Evolutionary conservation across 1,140 invertebrate species (phyloP), one percentile per base, ranked within the genome.

Genomic region (Vollenhovia emeryi): DNA sequence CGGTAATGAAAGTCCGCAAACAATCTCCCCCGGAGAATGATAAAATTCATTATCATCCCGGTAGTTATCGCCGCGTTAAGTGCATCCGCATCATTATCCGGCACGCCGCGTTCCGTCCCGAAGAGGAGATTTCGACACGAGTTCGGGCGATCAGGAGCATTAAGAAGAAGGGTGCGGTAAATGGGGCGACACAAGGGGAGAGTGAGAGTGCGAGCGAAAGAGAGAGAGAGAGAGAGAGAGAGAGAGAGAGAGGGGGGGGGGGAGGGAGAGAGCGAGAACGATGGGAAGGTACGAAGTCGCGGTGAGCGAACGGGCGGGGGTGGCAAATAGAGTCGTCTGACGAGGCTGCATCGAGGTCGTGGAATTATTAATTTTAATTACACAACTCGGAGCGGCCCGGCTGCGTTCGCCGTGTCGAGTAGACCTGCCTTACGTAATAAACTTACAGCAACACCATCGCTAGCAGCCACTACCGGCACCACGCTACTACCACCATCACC

Each of bases 351-450:
- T 90, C 87, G 87, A 71, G 85, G 79, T 88, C 88, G 88, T 78
- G 88, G 87, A 90, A 90, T 90, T 90, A 90, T 90, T 90, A 89
- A 90, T 90, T 90, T 90, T 90, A 90, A 90, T 90, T 90, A 90
- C 85, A 89, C 88, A 89, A 90, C 88, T 89, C 88, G 88, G 50
- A 52, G 55, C 78, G 66, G 64, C 79, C 84, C 52, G 78, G 85
- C 75, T 90, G 88, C 79, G 87, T 89, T 86, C 74, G 85, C 52
- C 76, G 87, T 69, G 87, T 84, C 84, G 87, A 89, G 88, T 79
- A 89, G 87, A 74, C 85, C 74, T 83, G 88, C 79, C 85, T 89
- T 84, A 84, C 85, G 85, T 89, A 89, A 89, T 89, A 89, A 89
- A 89, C 88, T 89, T 89, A 89, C 74, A 85, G 88, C 88, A 89